phyloP scores from a whole-genome alignment of 2,888 invertebrate species.

The Agrypnus murinus region DNA sequence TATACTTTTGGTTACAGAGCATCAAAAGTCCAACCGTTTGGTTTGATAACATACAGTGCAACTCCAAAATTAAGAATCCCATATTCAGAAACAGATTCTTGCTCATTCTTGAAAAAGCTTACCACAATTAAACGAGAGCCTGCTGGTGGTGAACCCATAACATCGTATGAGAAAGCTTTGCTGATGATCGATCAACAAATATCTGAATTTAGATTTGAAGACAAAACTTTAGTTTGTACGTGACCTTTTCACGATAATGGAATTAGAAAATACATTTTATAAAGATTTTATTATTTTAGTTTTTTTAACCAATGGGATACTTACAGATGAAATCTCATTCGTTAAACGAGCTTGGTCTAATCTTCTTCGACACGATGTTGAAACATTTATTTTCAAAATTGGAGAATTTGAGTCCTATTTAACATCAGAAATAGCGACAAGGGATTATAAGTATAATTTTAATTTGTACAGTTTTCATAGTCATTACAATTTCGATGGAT shows the following conservation, averaged over 20 bases:
- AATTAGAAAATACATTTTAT: neutral
- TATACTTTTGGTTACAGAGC: slow-evolving; percentile 1
- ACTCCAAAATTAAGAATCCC: neutral
- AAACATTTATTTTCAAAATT: slow-evolving; percentile 6
- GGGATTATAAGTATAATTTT: slow-evolving; percentile 1
- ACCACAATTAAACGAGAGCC: neutral
- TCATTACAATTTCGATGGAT: neutral
- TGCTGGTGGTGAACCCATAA: neutral
- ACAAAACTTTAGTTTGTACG: neutral
- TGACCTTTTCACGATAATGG: too few relatives aligned
- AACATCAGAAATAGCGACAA: neutral
- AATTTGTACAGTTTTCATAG: neutral
- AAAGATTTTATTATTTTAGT: neutral
- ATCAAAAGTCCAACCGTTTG: neutral
- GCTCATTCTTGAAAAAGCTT: neutral
- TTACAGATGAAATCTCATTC: neutral
- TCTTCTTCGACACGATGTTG: neutral
- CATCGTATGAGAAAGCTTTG: neutral
- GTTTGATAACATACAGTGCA: slow-evolving; percentile 12
- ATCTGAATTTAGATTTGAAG: neutral
- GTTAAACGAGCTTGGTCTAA: neutral
- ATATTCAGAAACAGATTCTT: neutral
- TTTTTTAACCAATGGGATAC: neutral
- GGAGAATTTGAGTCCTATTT: slow-evolving; percentile 1
- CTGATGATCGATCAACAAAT: neutral